Percentiles rank a stretch among this genome's conserved stretches.
These are phyloP conservation scores for Aurelia aurita complex sp. Pacific DNA, from an alignment of 30 jellyfish, hydroid and myxozoan genomes.

Conservation along the genomic window DNA sequence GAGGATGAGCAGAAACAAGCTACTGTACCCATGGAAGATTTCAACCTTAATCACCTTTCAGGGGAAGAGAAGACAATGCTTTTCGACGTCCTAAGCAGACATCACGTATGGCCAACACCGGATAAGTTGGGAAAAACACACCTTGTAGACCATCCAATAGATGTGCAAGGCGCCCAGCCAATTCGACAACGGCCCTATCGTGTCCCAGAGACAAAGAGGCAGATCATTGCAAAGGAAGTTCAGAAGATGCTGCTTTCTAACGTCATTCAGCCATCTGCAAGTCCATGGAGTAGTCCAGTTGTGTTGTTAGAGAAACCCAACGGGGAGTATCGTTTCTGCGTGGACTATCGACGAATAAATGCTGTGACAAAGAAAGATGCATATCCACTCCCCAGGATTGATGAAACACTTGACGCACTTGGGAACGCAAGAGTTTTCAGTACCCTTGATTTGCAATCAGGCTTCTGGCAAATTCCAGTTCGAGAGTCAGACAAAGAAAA, in stretches of 20 bases:
- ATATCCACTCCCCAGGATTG: conserved; percentile 65
- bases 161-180: conserved; percentile 48
- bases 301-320: conserved; percentile 55
- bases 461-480: conserved; percentile 69
- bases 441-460: conserved; percentile 45
- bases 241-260: conserved; percentile 49
- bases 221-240: conserved; percentile 44
- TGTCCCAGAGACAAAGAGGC: conserved; percentile 57
- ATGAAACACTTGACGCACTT: conserved; percentile 56
- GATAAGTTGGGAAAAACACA: conserved; percentile 45
- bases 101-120: conserved; percentile 41
- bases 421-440: conserved; percentile 33
- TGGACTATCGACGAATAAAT: conserved; percentile 49
- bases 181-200: conserved; percentile 70
- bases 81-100: conserved; percentile 13
- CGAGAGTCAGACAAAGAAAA: conserved; percentile 24
- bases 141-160: conserved; percentile 43
- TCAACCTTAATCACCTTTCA: no score
- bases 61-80: neutral
- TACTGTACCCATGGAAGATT: conserved; percentile 5
- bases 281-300: conserved; percentile 75
- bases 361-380: conserved; percentile 70
- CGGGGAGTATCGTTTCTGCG: conserved; percentile 63
- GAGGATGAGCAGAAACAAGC: neutral
- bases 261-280: conserved; percentile 53